phyloP scores from a whole-genome alignment of 2,888 invertebrate species.

The Drosophila nr. medialis region DNA sequence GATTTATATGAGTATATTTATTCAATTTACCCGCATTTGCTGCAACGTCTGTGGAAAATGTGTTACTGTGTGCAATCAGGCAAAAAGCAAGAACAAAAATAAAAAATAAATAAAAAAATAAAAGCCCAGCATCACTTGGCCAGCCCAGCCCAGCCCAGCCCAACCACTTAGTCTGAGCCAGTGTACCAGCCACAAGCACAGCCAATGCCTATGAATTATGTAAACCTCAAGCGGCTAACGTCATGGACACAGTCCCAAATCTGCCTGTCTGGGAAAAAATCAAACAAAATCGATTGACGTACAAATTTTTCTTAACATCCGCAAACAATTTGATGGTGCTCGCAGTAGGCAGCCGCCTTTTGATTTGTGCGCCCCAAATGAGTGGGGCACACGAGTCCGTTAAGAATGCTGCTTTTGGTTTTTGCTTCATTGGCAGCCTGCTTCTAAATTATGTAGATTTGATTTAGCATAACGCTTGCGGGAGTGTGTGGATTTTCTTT shows the following conservation, averaged over 20 bases:
- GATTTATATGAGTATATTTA: conserved; percentile 27
- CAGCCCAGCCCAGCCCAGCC: conserved; percentile 13
- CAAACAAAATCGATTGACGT: conserved; percentile 79
- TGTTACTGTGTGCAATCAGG: conserved; percentile 58
- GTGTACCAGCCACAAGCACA: conserved; percentile 11
- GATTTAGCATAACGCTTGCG: conserved; percentile 73
- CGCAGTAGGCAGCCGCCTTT: conserved; percentile 54
- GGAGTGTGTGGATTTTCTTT: conserved; percentile 29
- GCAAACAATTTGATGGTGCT: conserved; percentile 66
- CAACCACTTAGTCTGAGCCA: conserved; percentile 51
- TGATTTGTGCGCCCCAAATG: conserved; percentile 63
- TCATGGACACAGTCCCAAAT: conserved; percentile 33
- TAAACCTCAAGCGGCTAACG: conserved; percentile 74
- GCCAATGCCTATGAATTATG: conserved; percentile 73
- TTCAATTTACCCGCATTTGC: conserved; percentile 50
- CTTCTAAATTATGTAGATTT: conserved; percentile 79
- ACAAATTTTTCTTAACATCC: conserved; percentile 77
- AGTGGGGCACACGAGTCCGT: conserved; percentile 45
- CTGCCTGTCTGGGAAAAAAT: conserved; percentile 56
- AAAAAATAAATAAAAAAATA: neutral
- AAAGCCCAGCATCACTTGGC: conserved; percentile 18
- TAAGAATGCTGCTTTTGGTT: neutral
- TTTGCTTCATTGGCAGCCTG: conserved; percentile 54
- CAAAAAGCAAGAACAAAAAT: conserved; percentile 17
- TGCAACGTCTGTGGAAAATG: conserved; percentile 46